A percentile compares a stretch with the other conserved stretches of the same genome.
phyloP scores from a whole-genome alignment of 1,140 invertebrate genomes.

The Euschistus heros region DNA sequence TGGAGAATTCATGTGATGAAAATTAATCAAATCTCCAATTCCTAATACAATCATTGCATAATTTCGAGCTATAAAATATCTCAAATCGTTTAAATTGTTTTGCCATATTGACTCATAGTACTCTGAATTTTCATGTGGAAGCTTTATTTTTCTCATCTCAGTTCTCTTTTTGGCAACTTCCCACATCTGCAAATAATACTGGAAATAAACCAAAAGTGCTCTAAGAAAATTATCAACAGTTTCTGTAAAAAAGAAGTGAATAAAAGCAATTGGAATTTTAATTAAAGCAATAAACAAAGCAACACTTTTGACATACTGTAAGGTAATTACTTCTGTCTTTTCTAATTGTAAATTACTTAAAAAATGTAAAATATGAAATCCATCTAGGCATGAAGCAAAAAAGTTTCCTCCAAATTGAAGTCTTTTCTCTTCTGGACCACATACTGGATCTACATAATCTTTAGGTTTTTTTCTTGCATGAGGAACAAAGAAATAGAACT shows the following conservation, averaged over 20 bases:
- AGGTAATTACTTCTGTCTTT: background rate
- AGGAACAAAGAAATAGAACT: background rate
- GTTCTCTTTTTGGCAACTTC: background rate
- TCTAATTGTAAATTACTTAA: background rate
- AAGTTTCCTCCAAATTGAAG: no score
- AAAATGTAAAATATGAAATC: slow-evolving; percentile 1
- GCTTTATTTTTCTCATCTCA: slow-evolving; percentile 2
- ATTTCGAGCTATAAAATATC: slow-evolving; percentile 3
- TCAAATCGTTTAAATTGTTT: slow-evolving; percentile 5
- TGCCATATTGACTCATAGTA: background rate
- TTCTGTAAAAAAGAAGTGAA: slow-evolving; percentile 1
- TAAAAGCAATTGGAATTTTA: background rate
- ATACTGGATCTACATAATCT: background rate
- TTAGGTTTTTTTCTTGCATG: background rate
- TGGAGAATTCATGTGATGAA: background rate
- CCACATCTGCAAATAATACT: slow-evolving; percentile 3
- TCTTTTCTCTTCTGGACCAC: background rate
- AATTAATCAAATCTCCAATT: background rate
- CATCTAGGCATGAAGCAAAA: slow-evolving; percentile 1
- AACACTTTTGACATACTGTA: background rate
- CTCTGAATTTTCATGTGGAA: background rate
- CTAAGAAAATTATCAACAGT: background rate
- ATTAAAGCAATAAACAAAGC: background rate
- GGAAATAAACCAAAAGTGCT: background rate
- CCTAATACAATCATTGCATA: background rate